Evolutionary conservation across 1,140 invertebrate genomes (phyloP).

Genomic region (Drosophila bocki): DNA sequence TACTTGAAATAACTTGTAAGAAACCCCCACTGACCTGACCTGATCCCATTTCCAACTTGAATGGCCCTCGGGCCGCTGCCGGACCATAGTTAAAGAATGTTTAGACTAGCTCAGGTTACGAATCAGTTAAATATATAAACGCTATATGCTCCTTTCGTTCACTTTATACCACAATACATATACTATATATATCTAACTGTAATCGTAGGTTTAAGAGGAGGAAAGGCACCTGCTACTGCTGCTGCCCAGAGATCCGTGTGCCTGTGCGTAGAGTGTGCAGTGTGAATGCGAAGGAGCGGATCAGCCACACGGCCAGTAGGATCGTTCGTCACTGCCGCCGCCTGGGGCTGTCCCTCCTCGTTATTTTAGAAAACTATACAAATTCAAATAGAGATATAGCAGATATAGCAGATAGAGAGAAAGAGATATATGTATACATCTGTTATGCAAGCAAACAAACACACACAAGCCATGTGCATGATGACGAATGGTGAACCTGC

Average conservation of each 20-base stretch:
- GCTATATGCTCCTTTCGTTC: conserved; percentile 23
- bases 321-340: conserved; percentile 17
- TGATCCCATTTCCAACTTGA: conserved; percentile 16
- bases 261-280: conserved; percentile 9
- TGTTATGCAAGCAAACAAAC: conserved; percentile 46
- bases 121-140: conserved; percentile 54
- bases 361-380: conserved; percentile 76
- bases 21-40: conserved; percentile 1
- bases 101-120: conserved; percentile 82
- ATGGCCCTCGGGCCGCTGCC: conserved; percentile 53
- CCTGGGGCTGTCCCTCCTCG: conserved; percentile 5
- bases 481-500: conserved; percentile 38
- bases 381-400: conserved; percentile 40
- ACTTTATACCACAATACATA: conserved; percentile 12
- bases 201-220: conserved; percentile 24
- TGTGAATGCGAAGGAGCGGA: conserved; percentile 28
- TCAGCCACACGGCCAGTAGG: background rate
- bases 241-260: conserved; percentile 7
- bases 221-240: conserved; percentile 24
- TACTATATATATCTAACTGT: conserved; percentile 28
- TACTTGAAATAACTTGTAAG: conserved; percentile 24
- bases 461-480: conserved; percentile 28
- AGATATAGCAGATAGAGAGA: conserved; percentile 30
- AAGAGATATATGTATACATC: conserved; percentile 42
- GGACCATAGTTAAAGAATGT: conserved; percentile 82